Percentiles rank a stretch among this genome's conserved stretches.
phyloP scores from a whole-genome alignment of 2,888 invertebrate genomes.

The Epinotia bilunana region DNA sequence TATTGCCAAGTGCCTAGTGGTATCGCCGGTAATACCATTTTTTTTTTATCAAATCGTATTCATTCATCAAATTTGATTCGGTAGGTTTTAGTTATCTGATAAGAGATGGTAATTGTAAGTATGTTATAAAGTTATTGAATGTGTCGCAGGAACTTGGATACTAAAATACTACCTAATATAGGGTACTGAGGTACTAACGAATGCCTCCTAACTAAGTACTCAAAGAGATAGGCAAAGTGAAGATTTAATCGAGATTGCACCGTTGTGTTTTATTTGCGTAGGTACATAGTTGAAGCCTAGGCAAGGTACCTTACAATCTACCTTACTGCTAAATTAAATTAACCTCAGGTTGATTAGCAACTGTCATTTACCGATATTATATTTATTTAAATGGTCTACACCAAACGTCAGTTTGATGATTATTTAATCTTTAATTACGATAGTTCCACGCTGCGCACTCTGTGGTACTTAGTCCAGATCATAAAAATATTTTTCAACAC shows the following conservation, averaged over 20 bases:
- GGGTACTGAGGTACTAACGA: background rate
- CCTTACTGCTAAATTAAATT: background rate
- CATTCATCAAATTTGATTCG: background rate
- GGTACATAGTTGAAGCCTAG: background rate
- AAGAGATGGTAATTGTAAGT: background rate
- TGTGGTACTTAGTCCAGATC: background rate
- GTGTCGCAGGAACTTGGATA: background rate
- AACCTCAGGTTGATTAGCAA: background rate
- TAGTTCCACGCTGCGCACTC: background rate
- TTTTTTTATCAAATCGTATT: background rate
- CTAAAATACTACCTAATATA: background rate
- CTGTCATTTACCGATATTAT: background rate
- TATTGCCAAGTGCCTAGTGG: background rate
- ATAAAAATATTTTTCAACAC: background rate
- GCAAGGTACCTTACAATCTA: background rate
- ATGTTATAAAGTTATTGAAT: too few species aligned
- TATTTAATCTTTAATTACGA: background rate
- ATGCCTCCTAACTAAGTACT: background rate
- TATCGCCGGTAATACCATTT: background rate
- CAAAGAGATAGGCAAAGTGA: background rate
- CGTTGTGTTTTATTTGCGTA: constrained; percentile 3
- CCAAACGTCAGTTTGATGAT: background rate
- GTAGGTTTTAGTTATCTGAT: background rate
- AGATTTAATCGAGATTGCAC: background rate
- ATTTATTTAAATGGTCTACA: background rate